Base-by-base conservation (phyloP, 2,113 vertebrate species). In the Patagioenas fasciata region DNA sequence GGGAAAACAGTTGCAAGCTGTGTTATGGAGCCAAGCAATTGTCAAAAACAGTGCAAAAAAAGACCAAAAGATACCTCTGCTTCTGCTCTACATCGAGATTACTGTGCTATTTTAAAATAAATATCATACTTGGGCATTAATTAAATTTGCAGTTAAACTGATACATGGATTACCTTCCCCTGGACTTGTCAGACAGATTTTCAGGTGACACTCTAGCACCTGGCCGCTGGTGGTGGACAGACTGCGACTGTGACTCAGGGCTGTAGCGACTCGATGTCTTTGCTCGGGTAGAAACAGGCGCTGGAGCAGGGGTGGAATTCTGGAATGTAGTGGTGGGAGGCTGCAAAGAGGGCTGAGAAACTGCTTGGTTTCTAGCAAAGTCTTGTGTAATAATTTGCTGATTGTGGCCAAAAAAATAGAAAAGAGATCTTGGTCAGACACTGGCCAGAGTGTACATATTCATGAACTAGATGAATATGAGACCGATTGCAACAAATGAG, bases 301-400 rank as follows among this genome's bases (percentile, higher is more conserved):
- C 24, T 58, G 97, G 91, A 84, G 98, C 97, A 65, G 98, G 97
- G 18, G 93, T 97, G 50, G 98, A 97, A 62, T 97, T 99, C 96
- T 99, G 99, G 99, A 99, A 99, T 97, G 98, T 98, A 94, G 98
- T 98, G 94, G 98, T 98, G 19, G 98, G 97, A 88, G 98, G 97
- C 77, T 98, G 98, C 92, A 98, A 97, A 73, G 98, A 81, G 56
- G 97, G 53, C 93, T 98, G 98, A 34, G 96, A 96, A 57, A 97
- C 91, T 54, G 99, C 98, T 96, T 99, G 99, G 97, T 98, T 99
- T 96, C 99, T 98, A 96, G 99, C 99, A 95, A 99, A 99, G 97
- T 99, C 99, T 97, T 99, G 99, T 74, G 99, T 99, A 96, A 99
- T 99, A 95, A 99, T 99, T 97, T 99, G 99, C 99, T 99, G 97